Conservation (phyloP, 2,888 invertebrate species). For the Agonopterix subpropinquella region DNA sequence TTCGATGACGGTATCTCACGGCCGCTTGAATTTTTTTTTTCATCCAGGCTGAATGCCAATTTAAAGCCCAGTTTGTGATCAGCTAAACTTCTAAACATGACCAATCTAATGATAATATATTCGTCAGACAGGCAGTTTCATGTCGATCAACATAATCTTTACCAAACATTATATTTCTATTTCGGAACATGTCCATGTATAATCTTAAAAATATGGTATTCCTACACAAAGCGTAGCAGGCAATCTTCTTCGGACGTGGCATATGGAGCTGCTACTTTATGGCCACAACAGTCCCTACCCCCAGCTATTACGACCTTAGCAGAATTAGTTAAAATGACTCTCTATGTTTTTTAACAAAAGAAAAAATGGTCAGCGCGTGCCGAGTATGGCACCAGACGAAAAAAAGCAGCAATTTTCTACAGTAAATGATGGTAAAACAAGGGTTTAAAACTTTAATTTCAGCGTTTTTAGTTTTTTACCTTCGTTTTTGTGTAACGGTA, state of each 20-base stretch:
- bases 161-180: too few species aligned
- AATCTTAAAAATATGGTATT: background rate
- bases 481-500: constrained; percentile 3
- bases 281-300: constrained; percentile 18
- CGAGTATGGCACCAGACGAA: constrained; percentile 5
- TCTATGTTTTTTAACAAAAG: constrained; percentile 18
- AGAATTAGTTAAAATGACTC: constrained; percentile 11
- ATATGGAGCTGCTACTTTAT: constrained; percentile 40
- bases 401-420: constrained; percentile 6
- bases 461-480: constrained; percentile 1
- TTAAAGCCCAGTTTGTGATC: too few species aligned
- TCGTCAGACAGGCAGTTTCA: too few species aligned
- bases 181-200: too few species aligned
- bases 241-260: constrained; percentile 26
- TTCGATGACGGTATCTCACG: too few species aligned
- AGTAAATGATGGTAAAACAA: constrained; percentile 4
- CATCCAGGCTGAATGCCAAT: too few species aligned
- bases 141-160: too few species aligned
- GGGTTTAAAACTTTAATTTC: constrained; percentile 9
- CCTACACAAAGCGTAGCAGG: constrained; percentile 20
- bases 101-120: too few species aligned
- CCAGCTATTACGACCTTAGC: constrained; percentile 22
- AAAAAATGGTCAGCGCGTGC: constrained; percentile 9
- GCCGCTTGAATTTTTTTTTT: too few species aligned
- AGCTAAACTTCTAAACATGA: too few species aligned